Evolutionary conservation across 2,888 invertebrate genomes (phyloP), one percentile per base, ranked within the genome.

Genomic region (Andrena trimmerana): DNA sequence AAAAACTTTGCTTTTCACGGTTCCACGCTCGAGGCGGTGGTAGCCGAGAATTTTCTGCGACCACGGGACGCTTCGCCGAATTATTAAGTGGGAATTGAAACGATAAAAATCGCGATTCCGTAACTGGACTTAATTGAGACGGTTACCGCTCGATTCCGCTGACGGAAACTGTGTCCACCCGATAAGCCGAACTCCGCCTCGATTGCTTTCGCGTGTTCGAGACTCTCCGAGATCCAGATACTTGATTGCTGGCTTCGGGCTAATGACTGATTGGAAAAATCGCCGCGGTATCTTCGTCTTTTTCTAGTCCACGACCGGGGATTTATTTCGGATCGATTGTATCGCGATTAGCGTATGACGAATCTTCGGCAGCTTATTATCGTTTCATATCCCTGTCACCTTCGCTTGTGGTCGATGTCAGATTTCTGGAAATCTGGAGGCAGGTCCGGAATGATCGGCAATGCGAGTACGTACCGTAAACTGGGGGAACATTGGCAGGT

Each of bases 41-140:
- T 13, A 8, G 27, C 42, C n/a, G 29, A 13, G 57, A 71, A 70
- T 48, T 70, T 76, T 65, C 70, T n/a, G 65, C 42, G 63, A 65
- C 29, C 20, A 10, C 29, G 24, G n/a, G 13, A 54, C 48, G 62
- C 10, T 10, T 5, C 36, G 7, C 24, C 20, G 2, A 57, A 69
- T 42, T 60, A 36, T 65, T 29, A 20, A 65, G n/a, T 24, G n/a
- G n/a, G 13, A 74, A 62, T 68, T 42, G 60, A 24, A 8, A n/a
- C 60, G 52, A 74, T 62, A 27, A 75, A 42, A n/a, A 68, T 67
- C 48, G 3, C 50, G 1, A 60, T 75, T 42, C 8, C 24, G 13
- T 4, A 31, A 31, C 16, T 57, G 20, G 33, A 50, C 50, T 60
- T 36, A 50, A 60, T 67, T 20, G n/a, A 1, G 27, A 48, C 33